These are phyloP conservation scores for Pelvicachromis taeniatus DNA, from an alignment of 2,113 vertebrate species.

Conservation along the genomic window DNA sequence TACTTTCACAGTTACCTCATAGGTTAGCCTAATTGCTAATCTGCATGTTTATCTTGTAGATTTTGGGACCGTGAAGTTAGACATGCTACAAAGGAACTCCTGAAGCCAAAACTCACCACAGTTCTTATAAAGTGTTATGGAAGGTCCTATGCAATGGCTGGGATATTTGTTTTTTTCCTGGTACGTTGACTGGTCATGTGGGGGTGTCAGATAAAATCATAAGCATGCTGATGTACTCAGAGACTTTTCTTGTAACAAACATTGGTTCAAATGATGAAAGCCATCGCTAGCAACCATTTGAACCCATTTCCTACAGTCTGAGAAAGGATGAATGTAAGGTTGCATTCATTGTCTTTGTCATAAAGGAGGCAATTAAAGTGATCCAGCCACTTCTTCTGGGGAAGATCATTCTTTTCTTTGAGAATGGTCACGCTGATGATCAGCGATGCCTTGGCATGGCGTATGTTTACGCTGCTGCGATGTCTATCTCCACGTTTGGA, in stretches of 20 bases:
- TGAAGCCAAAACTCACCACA: constrained; percentile 78
- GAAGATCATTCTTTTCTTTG: constrained; percentile 84
- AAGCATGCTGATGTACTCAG: neutral
- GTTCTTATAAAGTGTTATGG: constrained; percentile 86
- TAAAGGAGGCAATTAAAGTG: constrained; percentile 81
- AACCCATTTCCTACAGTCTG: neutral
- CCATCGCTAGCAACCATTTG: neutral
- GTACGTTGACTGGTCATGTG: constrained; percentile 55
- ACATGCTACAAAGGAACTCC: constrained; percentile 75
- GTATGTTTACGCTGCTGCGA: constrained; percentile 71
- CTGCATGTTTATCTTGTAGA: neutral
- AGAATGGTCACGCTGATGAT: constrained; percentile 58
- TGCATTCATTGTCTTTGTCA: neutral
- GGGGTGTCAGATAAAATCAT: neutral
- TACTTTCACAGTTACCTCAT: neutral
- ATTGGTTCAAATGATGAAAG: neutral
- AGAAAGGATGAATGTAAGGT: neutral
- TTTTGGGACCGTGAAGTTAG: constrained; percentile 84
- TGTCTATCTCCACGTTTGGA: constrained; percentile 74
- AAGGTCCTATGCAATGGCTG: constrained; percentile 80
- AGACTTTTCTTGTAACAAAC: neutral
- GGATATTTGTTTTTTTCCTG: constrained; percentile 81
- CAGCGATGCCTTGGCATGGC: constrained; percentile 46
- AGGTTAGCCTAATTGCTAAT: neutral
- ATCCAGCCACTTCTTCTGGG: constrained; percentile 86